Base-by-base conservation (phyloP, 2,797 vertebrate genomes). In the Spheniscus humboldti region DNA sequence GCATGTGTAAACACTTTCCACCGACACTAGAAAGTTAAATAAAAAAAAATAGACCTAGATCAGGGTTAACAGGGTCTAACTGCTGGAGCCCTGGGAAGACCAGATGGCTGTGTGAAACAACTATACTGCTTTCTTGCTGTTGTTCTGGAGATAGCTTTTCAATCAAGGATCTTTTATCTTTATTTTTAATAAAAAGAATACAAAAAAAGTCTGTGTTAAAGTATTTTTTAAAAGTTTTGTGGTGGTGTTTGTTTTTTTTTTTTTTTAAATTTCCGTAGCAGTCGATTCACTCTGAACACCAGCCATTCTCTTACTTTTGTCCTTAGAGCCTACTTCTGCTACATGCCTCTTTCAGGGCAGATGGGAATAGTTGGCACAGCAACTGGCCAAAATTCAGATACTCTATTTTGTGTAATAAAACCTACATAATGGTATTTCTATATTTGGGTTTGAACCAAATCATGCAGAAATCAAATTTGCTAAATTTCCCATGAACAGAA, bases 21-120 rank as follows among this genome's bases (percentile, higher is more conserved):
- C 35, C 9, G 19, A 92, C 67, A 96, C 67, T 75, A 90, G 72
- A 95, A 96, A 92, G 81, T 96, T 96, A 95, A 97, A 96, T 88
- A 91, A 91, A 94, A 78, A 47, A 90, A 88, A 82, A 68, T 27
- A 81, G 89, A 85, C 43, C 60, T 85, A 60, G 86, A 92, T 93
- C 81, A 89, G 80, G 71, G 90, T 93, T 96, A 89, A 88, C 41
- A 64, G 33, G 57, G 76, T 91, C 60, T 93, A 72, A 64, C 60
- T 71, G n/a, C 55, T 59, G 48, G 50, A 92, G 48, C 16, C 24
- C 35, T 68, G 18, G 19, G 50, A 92, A 37, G 89, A 84, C 48
- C 95, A 95, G 84, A 96, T 97, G 95, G 64, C 66, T 80, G 11
- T 55, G 16, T 92, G 68, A 94, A 80, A 78, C 28, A 75, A 48